Evolutionary conservation across 2,888 invertebrate species (phyloP), one percentile per base, ranked within the genome.

Genomic region (Pomacea canaliculata): DNA sequence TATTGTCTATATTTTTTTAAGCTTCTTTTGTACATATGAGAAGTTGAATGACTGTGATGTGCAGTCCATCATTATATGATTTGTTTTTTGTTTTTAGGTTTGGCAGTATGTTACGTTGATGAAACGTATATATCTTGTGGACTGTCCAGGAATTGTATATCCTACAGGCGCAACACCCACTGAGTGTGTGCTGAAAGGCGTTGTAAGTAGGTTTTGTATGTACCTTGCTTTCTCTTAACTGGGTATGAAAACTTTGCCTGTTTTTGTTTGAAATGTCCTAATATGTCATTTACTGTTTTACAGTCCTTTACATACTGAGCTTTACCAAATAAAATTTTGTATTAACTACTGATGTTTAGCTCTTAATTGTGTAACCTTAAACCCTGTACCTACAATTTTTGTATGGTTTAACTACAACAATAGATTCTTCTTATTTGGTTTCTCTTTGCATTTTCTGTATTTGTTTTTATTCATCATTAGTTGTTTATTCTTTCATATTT

Each of bases 31-130:
- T 23, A 23, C 23, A 23, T 23, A 23, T 23, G 23, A 23, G 23
- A 23, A 23, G 51, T 51, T 51, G 51, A 51, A 51, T 51, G 51
- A 10, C 8, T 8, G 13, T 56, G 7, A 56, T 16, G 16, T 56
- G 3, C 16, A 56, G 51, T 56, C 12, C 16, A 16, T 56, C 12
- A 56, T 56, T 37, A 37, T 7, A 56, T 56, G 51, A 13, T 56
- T 16, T 56, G 51, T n/a, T n/a, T 10, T 51, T 13, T 2, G 2
- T 7, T 10, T 27, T 18, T 78, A 92, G 92, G 98, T 99, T 1
- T 99, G 99, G 99, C 99, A 99, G 91, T 99, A 99, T 90, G 97
- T 99, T 66, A 98, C 99, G 0, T 92, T 99, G 74, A 99, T 99
- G 99, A 94, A 94, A 85, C 93, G 96, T 84, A 99, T 99, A 88